These are phyloP conservation scores for Syrmaticus mikado DNA, from an alignment of 2,113 vertebrate species.

Conservation along the genomic window DNA sequence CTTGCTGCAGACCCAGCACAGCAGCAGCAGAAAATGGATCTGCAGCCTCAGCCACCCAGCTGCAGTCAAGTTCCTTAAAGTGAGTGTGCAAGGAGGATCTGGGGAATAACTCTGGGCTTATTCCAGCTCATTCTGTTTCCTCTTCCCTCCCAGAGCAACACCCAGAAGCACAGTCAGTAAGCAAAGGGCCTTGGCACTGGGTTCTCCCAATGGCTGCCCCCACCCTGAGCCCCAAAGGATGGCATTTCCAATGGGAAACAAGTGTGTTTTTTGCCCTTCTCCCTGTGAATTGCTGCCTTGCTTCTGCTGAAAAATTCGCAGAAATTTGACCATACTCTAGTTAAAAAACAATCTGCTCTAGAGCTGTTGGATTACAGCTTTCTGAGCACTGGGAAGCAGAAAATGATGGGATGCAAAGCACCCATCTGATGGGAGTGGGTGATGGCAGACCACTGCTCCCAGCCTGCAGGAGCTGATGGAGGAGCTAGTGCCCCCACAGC, in stretches of 20 bases:
- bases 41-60: background rate
- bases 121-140: background rate
- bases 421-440: background rate
- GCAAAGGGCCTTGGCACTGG: background rate
- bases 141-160: background rate
- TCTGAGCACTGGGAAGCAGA: background rate
- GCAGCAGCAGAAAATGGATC: background rate
- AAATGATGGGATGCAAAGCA: background rate
- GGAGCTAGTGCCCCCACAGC: background rate
- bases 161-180: background rate
- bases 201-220: background rate
- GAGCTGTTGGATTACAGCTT: rapidly evolving
- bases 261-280: background rate
- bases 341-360: rapidly evolving
- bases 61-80: background rate
- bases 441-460: background rate
- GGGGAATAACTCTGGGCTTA: background rate
- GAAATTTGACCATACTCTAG: background rate
- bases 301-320: background rate
- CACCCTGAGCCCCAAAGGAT: background rate
- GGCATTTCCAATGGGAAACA: rapidly evolving
- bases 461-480: background rate
- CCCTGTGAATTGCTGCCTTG: background rate
- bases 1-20: background rate
- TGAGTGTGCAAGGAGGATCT: background rate